Percentiles rank a stretch among this genome's conserved stretches.
Evolutionary conservation across 2,113 vertebrate genomes (phyloP).

Genomic region (Urocynchramus pylzowi): DNA sequence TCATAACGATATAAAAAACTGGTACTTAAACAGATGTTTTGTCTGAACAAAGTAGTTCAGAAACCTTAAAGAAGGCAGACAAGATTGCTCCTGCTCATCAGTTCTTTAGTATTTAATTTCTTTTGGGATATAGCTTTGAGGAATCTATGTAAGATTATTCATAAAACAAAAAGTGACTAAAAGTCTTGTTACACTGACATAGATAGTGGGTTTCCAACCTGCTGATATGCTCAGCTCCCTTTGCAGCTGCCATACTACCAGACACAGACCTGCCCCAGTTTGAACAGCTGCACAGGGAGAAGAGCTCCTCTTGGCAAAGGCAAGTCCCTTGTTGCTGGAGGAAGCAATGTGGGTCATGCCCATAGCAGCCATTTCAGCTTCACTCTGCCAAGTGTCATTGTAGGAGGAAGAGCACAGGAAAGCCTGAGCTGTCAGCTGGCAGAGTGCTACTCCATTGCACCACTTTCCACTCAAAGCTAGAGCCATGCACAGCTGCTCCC

Average conservation of each 20-base stretch:
- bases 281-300: not conserved
- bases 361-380: not conserved
- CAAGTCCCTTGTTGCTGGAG: not conserved
- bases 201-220: not conserved
- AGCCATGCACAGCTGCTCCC: not conserved
- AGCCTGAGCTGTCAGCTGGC: not conserved
- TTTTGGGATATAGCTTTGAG: not conserved
- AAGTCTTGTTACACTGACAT: not conserved
- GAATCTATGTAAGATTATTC: not conserved
- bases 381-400: not conserved
- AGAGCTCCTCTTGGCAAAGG: not conserved
- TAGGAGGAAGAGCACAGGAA: not conserved
- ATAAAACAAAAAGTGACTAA: not conserved
- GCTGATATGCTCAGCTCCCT: not conserved
- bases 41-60: slow-evolving; percentile 3
- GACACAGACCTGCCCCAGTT: not conserved
- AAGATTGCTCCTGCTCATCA: not conserved
- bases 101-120: slow-evolving; percentile 2
- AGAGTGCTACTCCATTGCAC: not conserved
- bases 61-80: not conserved
- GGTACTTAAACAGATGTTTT: not conserved
- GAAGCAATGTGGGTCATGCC: not conserved
- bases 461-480: not conserved
- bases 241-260: not conserved
- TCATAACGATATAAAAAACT: not conserved